These are phyloP conservation scores for Phengaris alcon DNA, from an alignment of 2,888 invertebrate species.

Conservation along the genomic window DNA sequence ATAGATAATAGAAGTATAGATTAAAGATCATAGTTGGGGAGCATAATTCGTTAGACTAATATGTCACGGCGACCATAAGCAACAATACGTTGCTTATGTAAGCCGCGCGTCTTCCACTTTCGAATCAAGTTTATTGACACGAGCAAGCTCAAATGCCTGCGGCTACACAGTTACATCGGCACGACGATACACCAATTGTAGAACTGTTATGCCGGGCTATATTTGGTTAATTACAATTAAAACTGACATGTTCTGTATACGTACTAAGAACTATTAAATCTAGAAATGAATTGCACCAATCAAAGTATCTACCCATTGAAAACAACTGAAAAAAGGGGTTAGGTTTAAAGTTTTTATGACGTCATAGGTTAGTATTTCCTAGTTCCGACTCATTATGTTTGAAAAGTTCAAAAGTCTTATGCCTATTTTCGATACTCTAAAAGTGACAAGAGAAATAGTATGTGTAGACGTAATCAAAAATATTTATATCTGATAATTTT, in stretches of 20 bases:
- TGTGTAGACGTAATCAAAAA: no score
- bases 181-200: constrained; percentile 44
- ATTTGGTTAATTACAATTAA: constrained; percentile 58
- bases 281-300: no score
- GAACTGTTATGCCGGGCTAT: background rate
- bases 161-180: constrained; percentile 71
- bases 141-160: constrained; percentile 70
- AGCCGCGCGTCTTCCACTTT: constrained; percentile 78
- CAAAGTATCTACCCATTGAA: no score
- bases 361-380: no score
- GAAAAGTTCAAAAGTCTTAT: no score
- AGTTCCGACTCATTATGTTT: no score
- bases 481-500: background rate
- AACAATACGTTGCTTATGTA: constrained; percentile 79
- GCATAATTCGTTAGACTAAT: constrained; percentile 33
- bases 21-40: background rate
- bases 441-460: no score
- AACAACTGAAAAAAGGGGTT: no score
- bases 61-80: constrained; percentile 55
- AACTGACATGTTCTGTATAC: background rate
- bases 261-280: no score
- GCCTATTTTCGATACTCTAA: no score
- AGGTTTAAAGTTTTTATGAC: no score
- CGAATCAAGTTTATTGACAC: constrained; percentile 80
- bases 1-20: no score